Percentiles rank a stretch among this genome's conserved stretches.
Evolutionary conservation across 2,113 vertebrate species (phyloP).

Genomic region (Rhinoderma darwinii): DNA sequence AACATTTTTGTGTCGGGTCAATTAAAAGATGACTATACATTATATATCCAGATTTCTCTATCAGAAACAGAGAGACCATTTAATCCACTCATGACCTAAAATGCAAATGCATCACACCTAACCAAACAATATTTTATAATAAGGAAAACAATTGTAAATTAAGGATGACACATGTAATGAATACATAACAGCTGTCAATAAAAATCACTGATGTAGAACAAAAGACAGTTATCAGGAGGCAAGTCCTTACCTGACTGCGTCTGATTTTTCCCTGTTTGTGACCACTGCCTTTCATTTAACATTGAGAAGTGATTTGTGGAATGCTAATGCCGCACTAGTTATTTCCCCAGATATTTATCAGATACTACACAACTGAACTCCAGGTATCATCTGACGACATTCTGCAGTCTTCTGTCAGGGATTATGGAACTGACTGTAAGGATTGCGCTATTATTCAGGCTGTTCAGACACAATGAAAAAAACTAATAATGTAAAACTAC

Average conservation of each 20-base stretch:
- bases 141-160: slow-evolving; percentile 4
- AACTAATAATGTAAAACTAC: too few relatives aligned
- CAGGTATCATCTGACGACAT: neutral
- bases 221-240: slow-evolving; percentile 13
- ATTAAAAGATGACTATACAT: neutral
- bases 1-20: neutral
- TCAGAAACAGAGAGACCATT: too few relatives aligned
- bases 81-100: neutral
- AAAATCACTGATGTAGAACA: slow-evolving; percentile 19
- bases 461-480: too few relatives aligned
- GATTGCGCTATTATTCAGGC: neutral
- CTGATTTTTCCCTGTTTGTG: slow-evolving; percentile 17
- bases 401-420: neutral
- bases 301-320: slow-evolving; percentile 42
- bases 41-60: neutral
- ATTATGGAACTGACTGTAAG: neutral
- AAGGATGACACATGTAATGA: neutral
- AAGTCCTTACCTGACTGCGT: slow-evolving; percentile 28
- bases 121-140: too few relatives aligned
- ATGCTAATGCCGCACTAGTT: slow-evolving; percentile 34
- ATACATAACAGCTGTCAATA: slow-evolving; percentile 15
- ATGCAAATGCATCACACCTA: neutral
- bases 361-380: neutral
- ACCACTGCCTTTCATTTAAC: slow-evolving; percentile 46
- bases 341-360: neutral